Conservation (phyloP, 2,113 vertebrate genomes). For the Theropithecus gelada region DNA sequence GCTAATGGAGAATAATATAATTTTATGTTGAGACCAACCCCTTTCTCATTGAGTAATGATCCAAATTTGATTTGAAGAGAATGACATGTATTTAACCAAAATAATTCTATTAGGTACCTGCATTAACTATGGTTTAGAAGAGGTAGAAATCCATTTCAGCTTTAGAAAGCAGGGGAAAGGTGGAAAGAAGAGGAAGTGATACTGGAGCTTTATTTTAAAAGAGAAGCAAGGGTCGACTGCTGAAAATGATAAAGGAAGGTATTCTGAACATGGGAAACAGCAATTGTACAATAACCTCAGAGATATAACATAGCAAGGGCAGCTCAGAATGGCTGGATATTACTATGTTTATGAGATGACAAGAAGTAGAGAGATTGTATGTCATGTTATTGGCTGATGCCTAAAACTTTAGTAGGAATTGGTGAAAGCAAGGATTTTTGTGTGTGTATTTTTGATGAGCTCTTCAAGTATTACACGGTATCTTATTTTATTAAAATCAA, state of each 20-base stretch:
- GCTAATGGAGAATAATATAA: not conserved
- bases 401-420: not conserved
- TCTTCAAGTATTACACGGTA: not conserved
- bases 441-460: not conserved
- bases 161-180: not conserved
- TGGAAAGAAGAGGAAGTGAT: not conserved
- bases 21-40: not conserved
- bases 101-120: not conserved
- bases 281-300: not conserved
- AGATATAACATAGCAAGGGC: not conserved
- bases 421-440: not conserved
- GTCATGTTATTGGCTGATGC: not conserved
- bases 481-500: not conserved
- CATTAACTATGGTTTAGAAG: not conserved
- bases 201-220: not conserved
- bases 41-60: not conserved
- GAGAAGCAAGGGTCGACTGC: not conserved
- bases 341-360: not conserved
- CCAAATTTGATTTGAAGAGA: slow-evolving; percentile 15
- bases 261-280: not conserved
- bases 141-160: not conserved
- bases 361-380: not conserved
- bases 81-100: not conserved
- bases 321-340: not conserved
- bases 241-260: not conserved